A percentile compares a stretch with the other conserved stretches of the same genome.
phyloP scores from a whole-genome alignment of 2,888 invertebrate species.

The Zygaena filipendulae region DNA sequence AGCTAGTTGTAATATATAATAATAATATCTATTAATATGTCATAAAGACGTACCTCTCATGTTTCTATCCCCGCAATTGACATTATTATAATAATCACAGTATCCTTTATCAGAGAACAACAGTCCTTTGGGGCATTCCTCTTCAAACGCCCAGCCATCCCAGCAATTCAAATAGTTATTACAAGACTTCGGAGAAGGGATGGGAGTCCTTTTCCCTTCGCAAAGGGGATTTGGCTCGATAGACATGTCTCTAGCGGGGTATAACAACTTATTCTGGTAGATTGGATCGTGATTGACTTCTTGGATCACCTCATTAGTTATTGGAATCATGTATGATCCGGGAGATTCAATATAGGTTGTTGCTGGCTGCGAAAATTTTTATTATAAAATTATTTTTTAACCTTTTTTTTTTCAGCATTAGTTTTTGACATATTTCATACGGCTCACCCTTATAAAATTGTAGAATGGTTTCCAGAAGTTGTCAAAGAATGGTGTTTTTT shows the following conservation, averaged over 20 bases:
- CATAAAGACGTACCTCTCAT: conserved; percentile 37
- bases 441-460: conserved; percentile 39
- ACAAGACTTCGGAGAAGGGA: conserved; percentile 69
- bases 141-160: conserved; percentile 75
- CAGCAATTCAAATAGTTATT: conserved; percentile 76
- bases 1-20: no score
- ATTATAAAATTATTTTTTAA: neutral
- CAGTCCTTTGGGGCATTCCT: conserved; percentile 72
- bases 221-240: conserved; percentile 46
- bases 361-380: conserved; percentile 21
- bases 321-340: conserved; percentile 45
- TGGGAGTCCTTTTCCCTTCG: conserved; percentile 67
- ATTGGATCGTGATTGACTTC: conserved; percentile 40
- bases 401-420: neutral
- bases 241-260: conserved; percentile 32
- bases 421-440: neutral
- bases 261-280: conserved; percentile 40
- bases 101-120: conserved; percentile 69
- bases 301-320: conserved; percentile 46
- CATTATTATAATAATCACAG: conserved; percentile 74
- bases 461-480: conserved; percentile 44
- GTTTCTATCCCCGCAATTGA: conserved; percentile 69
- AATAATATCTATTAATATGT: no score
- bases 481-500: conserved; percentile 34
- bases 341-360: conserved; percentile 27